phyloP scores from a whole-genome alignment of 2,888 invertebrate species.

The Dynastes tityus region DNA sequence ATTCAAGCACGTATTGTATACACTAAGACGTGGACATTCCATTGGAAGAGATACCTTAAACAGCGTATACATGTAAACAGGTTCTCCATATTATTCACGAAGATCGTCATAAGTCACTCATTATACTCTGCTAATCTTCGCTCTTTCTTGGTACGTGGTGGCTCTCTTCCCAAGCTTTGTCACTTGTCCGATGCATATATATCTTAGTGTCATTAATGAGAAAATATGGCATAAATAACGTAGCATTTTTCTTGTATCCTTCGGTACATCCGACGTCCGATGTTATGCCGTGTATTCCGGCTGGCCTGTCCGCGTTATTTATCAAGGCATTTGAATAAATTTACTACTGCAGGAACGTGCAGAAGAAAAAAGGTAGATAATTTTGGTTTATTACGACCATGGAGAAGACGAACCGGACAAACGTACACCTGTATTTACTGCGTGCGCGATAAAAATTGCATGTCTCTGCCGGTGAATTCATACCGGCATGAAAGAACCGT shows the following conservation, averaged over 20 bases:
- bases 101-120: slow-evolving; percentile 61
- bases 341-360: slow-evolving; percentile 50
- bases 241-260: slow-evolving; percentile 51
- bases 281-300: slow-evolving; percentile 50
- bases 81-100: slow-evolving; percentile 59
- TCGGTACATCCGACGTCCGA: slow-evolving; percentile 48
- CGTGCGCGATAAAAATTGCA: slow-evolving; percentile 42
- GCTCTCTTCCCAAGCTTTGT: slow-evolving; percentile 60
- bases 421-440: slow-evolving; percentile 45
- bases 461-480: slow-evolving; percentile 31
- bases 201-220: slow-evolving; percentile 61
- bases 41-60: slow-evolving; percentile 33
- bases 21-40: slow-evolving; percentile 36
- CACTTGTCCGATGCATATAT: slow-evolving; percentile 59
- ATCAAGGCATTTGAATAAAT: slow-evolving; percentile 55
- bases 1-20: not conserved
- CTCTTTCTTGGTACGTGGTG: slow-evolving; percentile 54
- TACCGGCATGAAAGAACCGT: slow-evolving; percentile 15
- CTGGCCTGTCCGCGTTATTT: slow-evolving; percentile 49
- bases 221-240: slow-evolving; percentile 61
- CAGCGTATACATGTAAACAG: slow-evolving; percentile 55
- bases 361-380: slow-evolving; percentile 51
- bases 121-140: slow-evolving; percentile 59
- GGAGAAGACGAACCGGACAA: slow-evolving; percentile 38
- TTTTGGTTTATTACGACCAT: slow-evolving; percentile 52